Evolutionary conservation across 2,888 invertebrate genomes (phyloP).

Genomic region (Petrolisthes manimaculis): DNA sequence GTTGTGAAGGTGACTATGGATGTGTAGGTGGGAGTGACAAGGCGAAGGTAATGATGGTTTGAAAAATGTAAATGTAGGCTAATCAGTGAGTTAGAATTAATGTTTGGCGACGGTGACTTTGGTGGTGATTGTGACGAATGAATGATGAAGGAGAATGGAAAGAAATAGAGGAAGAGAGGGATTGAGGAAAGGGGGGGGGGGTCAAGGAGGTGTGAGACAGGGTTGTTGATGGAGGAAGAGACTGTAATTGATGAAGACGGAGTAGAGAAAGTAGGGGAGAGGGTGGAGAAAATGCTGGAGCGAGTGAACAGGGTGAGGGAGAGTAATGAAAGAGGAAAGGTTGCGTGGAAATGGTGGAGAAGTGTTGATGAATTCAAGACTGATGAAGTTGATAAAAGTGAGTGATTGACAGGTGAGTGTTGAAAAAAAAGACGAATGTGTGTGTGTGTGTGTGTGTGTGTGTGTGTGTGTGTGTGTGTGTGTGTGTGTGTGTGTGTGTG

Average conservation of each 20-base stretch:
- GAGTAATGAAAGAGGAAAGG: background rate
- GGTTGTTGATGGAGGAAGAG: background rate
- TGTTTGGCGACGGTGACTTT: too few species aligned
- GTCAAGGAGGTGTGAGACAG: background rate
- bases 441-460: conserved; percentile 1
- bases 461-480: conserved; percentile 1
- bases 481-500: conserved; percentile 1
- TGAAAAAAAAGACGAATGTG: background rate
- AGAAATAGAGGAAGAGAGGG: too few species aligned
- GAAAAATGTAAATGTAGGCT: too few species aligned
- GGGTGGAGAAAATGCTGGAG: background rate
- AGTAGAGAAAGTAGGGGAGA: background rate
- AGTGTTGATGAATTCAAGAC: background rate
- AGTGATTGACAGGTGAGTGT: background rate
- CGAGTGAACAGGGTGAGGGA: background rate
- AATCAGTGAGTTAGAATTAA: too few species aligned
- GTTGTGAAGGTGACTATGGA: background rate
- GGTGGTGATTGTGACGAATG: too few species aligned
- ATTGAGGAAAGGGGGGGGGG: background rate
- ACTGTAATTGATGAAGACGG: background rate
- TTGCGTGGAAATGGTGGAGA: background rate
- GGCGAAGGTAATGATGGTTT: background rate
- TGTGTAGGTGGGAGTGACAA: background rate
- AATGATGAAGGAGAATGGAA: too few species aligned
- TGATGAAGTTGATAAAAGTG: background rate